Evolutionary conservation across 2,888 invertebrate species (phyloP).

Genomic region (Argynnis bischoffii): DNA sequence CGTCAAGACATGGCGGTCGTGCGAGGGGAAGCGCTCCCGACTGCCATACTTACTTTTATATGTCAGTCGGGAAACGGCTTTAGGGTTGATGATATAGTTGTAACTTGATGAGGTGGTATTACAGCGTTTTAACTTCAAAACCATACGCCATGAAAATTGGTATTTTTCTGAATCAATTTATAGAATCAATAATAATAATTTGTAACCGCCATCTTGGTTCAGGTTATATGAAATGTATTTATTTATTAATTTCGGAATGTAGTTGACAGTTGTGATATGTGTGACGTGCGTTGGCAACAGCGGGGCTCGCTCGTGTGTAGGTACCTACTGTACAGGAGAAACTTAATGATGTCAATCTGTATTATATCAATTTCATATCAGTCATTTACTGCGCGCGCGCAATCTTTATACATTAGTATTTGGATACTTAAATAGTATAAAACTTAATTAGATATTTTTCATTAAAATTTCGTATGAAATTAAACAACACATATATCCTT

Average conservation of each 20-base stretch:
- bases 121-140: no score
- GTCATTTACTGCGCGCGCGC: slow-evolving; percentile 57
- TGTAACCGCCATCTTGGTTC: slow-evolving; percentile 1
- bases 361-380: slow-evolving; percentile 80
- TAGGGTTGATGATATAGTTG: no score
- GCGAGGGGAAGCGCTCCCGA: no score
- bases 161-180: no score
- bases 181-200: neutral
- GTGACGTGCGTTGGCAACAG: slow-evolving; percentile 13
- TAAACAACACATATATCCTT: slow-evolving; percentile 3
- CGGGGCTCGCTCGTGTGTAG: slow-evolving; percentile 43
- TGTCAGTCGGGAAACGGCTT: no score
- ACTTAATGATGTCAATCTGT: slow-evolving; percentile 74
- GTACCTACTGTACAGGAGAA: slow-evolving; percentile 58
- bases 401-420: slow-evolving; percentile 55
- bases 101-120: no score
- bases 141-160: no score
- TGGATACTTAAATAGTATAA: slow-evolving; percentile 44
- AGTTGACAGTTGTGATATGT: neutral
- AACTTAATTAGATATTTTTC: slow-evolving; percentile 39
- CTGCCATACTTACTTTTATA: no score
- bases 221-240: neutral
- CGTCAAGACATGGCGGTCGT: no score
- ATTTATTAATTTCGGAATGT: slow-evolving; percentile 9
- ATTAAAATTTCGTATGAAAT: neutral